These are phyloP conservation scores for Tragopan temminckii DNA, from an alignment of 2,797 vertebrate genomes.

Conservation along the genomic window DNA sequence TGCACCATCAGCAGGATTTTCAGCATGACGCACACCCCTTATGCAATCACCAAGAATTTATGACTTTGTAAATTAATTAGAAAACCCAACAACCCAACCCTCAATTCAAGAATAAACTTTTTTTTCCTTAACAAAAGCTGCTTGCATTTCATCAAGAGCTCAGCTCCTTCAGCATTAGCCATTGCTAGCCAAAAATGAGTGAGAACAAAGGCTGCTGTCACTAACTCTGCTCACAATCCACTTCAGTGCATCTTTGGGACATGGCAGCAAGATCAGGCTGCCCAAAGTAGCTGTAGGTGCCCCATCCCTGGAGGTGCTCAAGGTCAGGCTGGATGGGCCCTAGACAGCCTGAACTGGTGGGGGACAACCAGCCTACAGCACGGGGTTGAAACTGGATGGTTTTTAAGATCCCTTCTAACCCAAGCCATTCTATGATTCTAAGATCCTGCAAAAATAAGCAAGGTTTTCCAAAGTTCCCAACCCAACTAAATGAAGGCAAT, in stretches of 20 bases:
- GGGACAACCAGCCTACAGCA: no score
- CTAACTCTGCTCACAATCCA: not conserved
- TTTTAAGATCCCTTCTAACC: no score
- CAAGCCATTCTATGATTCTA: no score
- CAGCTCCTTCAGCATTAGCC: not conserved
- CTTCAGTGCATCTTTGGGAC: not conserved
- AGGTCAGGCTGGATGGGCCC: no score
- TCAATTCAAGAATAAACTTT: conserved; percentile 34
- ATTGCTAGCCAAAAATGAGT: conserved; percentile 39
- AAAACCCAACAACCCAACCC: conserved; percentile 34
- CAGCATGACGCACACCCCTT: conserved; percentile 32
- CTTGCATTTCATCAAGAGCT: not conserved
- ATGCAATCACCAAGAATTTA: conserved; percentile 44
- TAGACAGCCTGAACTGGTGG: no score
- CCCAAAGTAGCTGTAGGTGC: no score
- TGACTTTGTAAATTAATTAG: conserved; percentile 37
- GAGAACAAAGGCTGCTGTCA: conserved; percentile 2
- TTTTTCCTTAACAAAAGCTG: conserved; percentile 37
- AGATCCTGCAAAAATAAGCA: not conserved
- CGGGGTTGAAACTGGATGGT: no score
- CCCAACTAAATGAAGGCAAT: not conserved
- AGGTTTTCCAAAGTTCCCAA: not conserved
- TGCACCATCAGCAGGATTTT: conserved; percentile 55
- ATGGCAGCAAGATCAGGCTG: not conserved
- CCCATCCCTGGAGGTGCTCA: no score